Evolutionary conservation across 2,797 vertebrate genomes (phyloP), one percentile per base, ranked within the genome.

Genomic region (Gymnothorax javanicus): DNA sequence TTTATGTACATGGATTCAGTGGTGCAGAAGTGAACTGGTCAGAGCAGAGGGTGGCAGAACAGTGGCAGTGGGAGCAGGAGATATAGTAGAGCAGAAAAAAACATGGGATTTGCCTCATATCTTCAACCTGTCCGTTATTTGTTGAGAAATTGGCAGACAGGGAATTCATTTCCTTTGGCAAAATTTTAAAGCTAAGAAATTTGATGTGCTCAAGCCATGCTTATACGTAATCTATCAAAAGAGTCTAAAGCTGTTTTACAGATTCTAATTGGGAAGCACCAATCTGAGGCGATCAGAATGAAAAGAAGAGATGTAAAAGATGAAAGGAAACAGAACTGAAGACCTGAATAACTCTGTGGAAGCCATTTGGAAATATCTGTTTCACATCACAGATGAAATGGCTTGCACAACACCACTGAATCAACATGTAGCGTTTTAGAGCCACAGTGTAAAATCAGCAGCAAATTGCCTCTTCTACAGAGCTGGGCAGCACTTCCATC

Each of bases 341-440:
- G 27, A 86, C 57, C 71, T 64, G 60, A 60, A 86, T 83, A 88
- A 82, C 82, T 85, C 75, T 82, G 5, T 33, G 25, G 81, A 85
- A 71, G 81, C 89, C 71, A 86, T 81, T 81, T 88, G 79, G 52
- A 88, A 17, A 58, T 25, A 52, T 86, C 85, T 81, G 83, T 64
- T 90, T 84, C 52, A n/a, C 84, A 57, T 60, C 67, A 93, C 94
- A 92, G 94, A 95, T 95, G 95, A 95, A 96, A 94, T 92, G 93
- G 92, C 90, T 88, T 87, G 91, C 97, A 97, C 97, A 97, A 97
- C 97, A 98, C 97, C 97, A 97, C 96, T 96, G 93, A 96, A 96
- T 95, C 96, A 93, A 90, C 96, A 96, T 97, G 97, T 97, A 97
- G 95, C 93, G 93, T 90, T 93, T 93, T 95, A 93, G 92, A 94